Evolutionary conservation across 2,888 invertebrate species (phyloP).

Genomic region (Esperia sulphurella): DNA sequence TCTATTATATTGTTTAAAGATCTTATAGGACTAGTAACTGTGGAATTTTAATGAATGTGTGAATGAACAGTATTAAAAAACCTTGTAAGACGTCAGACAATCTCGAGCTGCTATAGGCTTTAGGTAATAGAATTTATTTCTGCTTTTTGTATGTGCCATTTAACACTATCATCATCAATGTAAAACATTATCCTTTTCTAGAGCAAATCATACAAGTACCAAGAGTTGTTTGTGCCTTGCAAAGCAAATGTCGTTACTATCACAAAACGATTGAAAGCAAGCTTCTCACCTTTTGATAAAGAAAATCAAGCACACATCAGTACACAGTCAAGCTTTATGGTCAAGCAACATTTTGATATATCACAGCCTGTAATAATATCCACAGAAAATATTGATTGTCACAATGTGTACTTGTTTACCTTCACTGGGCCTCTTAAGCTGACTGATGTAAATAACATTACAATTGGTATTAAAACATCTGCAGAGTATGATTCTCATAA

Average conservation of each 20-base stretch:
- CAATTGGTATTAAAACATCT: not conserved
- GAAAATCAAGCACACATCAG: not conserved
- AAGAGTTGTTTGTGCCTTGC: slow-evolving; percentile 39
- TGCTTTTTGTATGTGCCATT: too few species aligned
- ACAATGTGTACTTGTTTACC: slow-evolving; percentile 21
- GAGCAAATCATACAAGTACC: slow-evolving; percentile 50
- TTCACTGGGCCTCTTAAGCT: slow-evolving; percentile 25
- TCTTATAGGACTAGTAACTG: too few species aligned
- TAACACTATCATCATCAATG: too few species aligned
- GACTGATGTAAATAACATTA: slow-evolving; percentile 1
- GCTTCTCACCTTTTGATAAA: not conserved
- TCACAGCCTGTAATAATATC: slow-evolving; percentile 28
- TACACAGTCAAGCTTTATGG: too few species aligned
- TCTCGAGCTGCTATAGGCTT: too few species aligned
- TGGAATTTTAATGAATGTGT: too few species aligned
- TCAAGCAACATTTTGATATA: slow-evolving; percentile 12
- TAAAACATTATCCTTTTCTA: slow-evolving; percentile 37
- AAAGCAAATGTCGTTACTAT: slow-evolving; percentile 33
- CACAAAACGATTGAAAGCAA: slow-evolving; percentile 13
- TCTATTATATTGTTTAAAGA: not conserved
- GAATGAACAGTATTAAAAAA: too few species aligned
- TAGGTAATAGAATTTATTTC: too few species aligned
- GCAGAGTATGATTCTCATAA: not conserved
- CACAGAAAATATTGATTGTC: slow-evolving; percentile 15
- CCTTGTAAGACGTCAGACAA: too few species aligned